Percentiles rank a stretch among this genome's conserved stretches.
Evolutionary conservation across 2,888 invertebrate species (phyloP).

Genomic region (Coleophora deauratella): DNA sequence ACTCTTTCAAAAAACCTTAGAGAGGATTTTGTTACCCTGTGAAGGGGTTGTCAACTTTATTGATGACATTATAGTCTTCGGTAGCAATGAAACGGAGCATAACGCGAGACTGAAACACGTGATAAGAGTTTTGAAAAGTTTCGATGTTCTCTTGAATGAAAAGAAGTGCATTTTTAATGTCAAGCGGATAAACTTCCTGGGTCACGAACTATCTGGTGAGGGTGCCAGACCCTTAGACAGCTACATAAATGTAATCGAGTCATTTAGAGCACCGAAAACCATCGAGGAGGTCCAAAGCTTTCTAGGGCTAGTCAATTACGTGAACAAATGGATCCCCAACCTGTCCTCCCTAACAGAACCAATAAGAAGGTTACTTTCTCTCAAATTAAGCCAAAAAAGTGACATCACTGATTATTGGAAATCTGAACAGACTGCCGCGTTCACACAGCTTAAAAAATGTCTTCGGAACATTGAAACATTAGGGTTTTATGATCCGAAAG

Average conservation of each 20-base stretch:
- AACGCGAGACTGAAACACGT: conserved; percentile 13
- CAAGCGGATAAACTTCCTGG: conserved; percentile 11
- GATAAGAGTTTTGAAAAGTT: conserved; percentile 10
- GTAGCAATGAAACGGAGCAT: conserved; percentile 12
- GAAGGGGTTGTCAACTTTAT: too few species aligned
- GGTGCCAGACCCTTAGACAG: conserved; percentile 18
- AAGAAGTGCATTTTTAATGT: conserved; percentile 15
- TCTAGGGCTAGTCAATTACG: conserved; percentile 21
- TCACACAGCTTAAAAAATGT: neutral
- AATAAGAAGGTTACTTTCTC: conserved; percentile 10
- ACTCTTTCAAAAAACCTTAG: conserved; percentile 21
- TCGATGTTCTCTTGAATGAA: conserved; percentile 15
- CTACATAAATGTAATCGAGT: conserved; percentile 14
- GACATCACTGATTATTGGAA: conserved; percentile 12
- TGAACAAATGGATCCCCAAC: conserved; percentile 20
- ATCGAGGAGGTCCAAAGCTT: conserved; percentile 25
- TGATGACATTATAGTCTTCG: too few species aligned
- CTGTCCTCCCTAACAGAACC: conserved; percentile 19
- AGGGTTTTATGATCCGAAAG: conserved; percentile 10
- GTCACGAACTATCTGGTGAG: conserved; percentile 13
- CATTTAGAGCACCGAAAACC: conserved; percentile 14
- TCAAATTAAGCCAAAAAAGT: conserved; percentile 6
- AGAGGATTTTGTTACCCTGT: conserved; percentile 18
- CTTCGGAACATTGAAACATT: neutral
- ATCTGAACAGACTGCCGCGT: conserved; percentile 6